Conservation (phyloP, 2,113 vertebrate species). For the Grallaria varia region DNA sequence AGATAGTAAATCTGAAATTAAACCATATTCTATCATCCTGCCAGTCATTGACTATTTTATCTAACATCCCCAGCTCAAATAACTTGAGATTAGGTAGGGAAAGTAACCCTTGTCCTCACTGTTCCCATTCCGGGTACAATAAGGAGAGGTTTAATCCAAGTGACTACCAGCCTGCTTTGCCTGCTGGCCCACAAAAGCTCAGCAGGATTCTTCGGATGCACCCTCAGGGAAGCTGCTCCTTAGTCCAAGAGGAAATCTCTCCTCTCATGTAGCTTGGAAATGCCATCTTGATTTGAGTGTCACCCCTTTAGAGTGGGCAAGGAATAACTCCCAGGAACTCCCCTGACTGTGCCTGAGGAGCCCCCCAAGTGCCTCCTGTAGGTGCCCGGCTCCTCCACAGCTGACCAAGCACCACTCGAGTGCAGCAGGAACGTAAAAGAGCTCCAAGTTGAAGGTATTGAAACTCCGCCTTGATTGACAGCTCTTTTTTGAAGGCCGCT, state of each 20-base stretch:
- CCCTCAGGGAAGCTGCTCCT: neutral
- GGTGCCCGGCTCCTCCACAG: neutral
- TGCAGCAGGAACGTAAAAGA: neutral
- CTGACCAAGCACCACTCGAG: neutral
- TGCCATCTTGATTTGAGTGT: neutral
- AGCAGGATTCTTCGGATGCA: neutral
- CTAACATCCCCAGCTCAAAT: slow-evolving; percentile 7
- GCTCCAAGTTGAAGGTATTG: neutral
- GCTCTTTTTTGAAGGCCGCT: neutral
- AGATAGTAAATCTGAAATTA: slow-evolving; percentile 70
- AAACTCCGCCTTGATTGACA: slow-evolving; percentile 39
- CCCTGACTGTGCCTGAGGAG: accelerated
- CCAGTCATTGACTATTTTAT: slow-evolving; percentile 50
- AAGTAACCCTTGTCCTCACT: neutral
- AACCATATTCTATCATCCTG: slow-evolving; percentile 51
- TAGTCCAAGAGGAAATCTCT: neutral
- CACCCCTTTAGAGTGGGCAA: neutral
- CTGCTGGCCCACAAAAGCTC: neutral
- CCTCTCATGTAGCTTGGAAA: neutral
- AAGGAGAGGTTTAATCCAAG: neutral
- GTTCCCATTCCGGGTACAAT: neutral
- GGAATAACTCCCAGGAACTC: neutral
- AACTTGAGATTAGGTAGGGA: neutral
- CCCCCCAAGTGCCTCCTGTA: neutral
- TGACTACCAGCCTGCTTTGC: neutral